phyloP scores from a whole-genome alignment of 2,113 vertebrate species.

The Taxidea taxus region DNA sequence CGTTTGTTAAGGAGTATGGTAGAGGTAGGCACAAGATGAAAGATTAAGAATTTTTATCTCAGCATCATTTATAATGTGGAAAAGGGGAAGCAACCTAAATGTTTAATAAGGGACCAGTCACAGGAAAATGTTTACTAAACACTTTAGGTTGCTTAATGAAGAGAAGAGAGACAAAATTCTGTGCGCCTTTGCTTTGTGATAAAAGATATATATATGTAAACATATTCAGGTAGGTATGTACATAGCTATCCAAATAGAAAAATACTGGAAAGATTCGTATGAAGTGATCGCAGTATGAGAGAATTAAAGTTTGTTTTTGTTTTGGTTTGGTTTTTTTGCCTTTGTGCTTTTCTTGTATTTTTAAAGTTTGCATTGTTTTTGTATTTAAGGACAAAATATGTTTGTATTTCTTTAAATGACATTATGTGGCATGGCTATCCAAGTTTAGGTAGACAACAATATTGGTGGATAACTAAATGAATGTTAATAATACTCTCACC shows the following conservation, averaged over 20 bases:
- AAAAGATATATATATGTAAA: not conserved
- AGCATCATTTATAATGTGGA: not conserved
- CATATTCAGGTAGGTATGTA: not conserved
- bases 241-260: not conserved
- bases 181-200: not conserved
- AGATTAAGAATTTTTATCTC: not conserved
- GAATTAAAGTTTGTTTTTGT: not conserved
- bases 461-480: not conserved
- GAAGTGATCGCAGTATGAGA: not conserved
- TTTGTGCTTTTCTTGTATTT: not conserved
- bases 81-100: not conserved
- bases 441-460: not conserved
- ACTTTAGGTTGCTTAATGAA: not conserved
- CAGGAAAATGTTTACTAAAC: not conserved
- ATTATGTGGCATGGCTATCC: not conserved
- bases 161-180: conserved; percentile 25
- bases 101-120: not conserved
- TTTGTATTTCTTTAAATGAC: not conserved
- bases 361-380: not conserved
- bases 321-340: not conserved
- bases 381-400: not conserved
- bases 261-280: not conserved
- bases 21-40: not conserved
- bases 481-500: not conserved
- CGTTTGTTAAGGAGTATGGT: not conserved